phyloP scores from a whole-genome alignment of 2,797 vertebrate species.

The Vespertilio murinus region DNA sequence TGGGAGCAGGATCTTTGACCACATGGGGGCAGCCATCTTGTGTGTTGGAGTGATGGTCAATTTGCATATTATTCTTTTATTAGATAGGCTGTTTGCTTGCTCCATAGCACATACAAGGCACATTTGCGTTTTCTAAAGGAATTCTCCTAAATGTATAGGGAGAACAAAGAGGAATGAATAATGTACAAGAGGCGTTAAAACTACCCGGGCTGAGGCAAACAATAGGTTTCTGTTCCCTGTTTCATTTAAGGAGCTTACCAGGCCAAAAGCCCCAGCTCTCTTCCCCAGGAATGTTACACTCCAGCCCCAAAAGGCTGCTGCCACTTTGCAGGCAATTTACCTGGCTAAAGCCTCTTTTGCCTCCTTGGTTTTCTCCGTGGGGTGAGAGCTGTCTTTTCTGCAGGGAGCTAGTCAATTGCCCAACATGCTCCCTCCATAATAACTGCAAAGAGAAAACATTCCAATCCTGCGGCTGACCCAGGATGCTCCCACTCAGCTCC shows the following conservation, averaged over 20 bases:
- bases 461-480: constrained; percentile 27
- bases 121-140: constrained; percentile 7
- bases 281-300: constrained; percentile 6
- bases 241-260: neutral
- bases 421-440: constrained; percentile 41
- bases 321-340: constrained; percentile 65
- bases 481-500: neutral
- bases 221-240: neutral
- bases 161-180: neutral
- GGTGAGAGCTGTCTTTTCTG: constrained; percentile 31
- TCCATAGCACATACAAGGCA: neutral
- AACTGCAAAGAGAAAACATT: constrained; percentile 62
- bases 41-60: too few relatives aligned
- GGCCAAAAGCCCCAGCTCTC: neutral
- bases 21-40: too few relatives aligned
- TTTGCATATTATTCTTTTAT: too few relatives aligned
- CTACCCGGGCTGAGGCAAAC: neutral
- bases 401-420: constrained; percentile 64
- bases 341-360: constrained; percentile 45
- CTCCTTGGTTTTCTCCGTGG: constrained; percentile 34
- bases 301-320: neutral
- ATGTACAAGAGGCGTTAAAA: neutral
- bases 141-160: neutral
- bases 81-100: neutral
- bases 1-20: too few relatives aligned